phyloP scores from a whole-genome alignment of 2,797 vertebrate species.

The Hydrocynus forskahlii region DNA sequence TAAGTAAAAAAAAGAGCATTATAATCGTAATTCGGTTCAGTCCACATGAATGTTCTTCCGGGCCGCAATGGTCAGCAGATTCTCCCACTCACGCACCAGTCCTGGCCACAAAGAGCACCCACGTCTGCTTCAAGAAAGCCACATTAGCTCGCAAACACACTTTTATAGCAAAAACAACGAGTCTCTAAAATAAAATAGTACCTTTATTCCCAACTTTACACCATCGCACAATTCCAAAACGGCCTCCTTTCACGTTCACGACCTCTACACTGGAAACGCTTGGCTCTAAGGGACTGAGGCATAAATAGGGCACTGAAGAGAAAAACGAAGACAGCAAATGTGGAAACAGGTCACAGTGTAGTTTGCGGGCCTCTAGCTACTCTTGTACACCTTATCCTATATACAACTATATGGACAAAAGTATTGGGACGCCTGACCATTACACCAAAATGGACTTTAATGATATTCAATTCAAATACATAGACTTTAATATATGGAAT shows the following conservation, averaged over 20 bases:
- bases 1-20: background rate
- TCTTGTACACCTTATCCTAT: no score
- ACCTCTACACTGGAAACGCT: slow-evolving; percentile 60
- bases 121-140: background rate
- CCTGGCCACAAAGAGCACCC: background rate
- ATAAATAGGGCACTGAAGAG: background rate
- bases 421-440: no score
- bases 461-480: no score
- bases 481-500: no score
- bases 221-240: slow-evolving; percentile 26
- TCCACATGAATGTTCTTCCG: slow-evolving; percentile 44
- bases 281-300: slow-evolving; percentile 17
- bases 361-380: no score
- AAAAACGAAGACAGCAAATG: slow-evolving; percentile 30
- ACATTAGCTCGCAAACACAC: no score
- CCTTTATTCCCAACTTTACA: slow-evolving; percentile 28
- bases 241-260: slow-evolving; percentile 34
- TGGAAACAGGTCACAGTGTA: no score
- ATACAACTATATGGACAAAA: no score
- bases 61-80: slow-evolving; percentile 24
- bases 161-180: background rate
- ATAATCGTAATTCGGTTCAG: slow-evolving; percentile 4
- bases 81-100: slow-evolving; percentile 17
- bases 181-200: slow-evolving; percentile 14
- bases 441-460: no score